Base-by-base conservation (phyloP, 2,888 invertebrate genomes). In the Parnassius smintheus region DNA sequence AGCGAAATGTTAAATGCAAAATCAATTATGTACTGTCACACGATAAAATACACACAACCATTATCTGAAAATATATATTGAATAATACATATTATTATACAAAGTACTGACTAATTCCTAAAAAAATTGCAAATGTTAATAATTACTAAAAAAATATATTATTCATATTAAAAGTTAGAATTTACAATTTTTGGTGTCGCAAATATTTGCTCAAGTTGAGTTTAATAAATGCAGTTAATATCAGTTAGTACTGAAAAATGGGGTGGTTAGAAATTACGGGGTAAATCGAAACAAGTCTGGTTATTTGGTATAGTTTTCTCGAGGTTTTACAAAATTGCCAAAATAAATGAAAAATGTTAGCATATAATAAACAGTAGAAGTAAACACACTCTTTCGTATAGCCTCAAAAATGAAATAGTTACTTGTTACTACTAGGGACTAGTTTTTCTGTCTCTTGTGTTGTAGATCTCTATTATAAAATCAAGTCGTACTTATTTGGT, bases 31-130 rank as follows among this genome's bases (percentile, higher is more conserved):
- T 74, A 78, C 75, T 74, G 76, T 79, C 76, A 78, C 72, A 75
- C 73, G 70, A 76, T 77, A 80, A 78, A 77, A 74, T 74, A 76
- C 81, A 82, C 81, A 86, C 83, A 86, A 85, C 83, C 85, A 77
- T 72, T 72, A 71, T 74, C 65, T 74, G 72, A 76, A 75, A 73
- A 75, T 78, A 72, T 76, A 71, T 73, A 76, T 72, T 72, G 71
- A 69, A 70, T 68, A 61, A 66, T 46, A 68, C 61, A 64, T 66
- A 55, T 62, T 59, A 68, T 65, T 59, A 59, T 56, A 61, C 66
- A 66, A 63, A 63, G 65, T 41, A 51, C 62, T 65, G 61, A 67
- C 69, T 73, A 74, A 70, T 59, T 68, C 59, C 70, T 70, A 72
- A 74, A 74, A 60, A 71, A 73, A 77, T 77, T 75, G 69, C 75